Percentiles rank a stretch among this genome's conserved stretches.
Evolutionary conservation across 2,797 vertebrate species (phyloP).

Genomic region (Mus minutoides): DNA sequence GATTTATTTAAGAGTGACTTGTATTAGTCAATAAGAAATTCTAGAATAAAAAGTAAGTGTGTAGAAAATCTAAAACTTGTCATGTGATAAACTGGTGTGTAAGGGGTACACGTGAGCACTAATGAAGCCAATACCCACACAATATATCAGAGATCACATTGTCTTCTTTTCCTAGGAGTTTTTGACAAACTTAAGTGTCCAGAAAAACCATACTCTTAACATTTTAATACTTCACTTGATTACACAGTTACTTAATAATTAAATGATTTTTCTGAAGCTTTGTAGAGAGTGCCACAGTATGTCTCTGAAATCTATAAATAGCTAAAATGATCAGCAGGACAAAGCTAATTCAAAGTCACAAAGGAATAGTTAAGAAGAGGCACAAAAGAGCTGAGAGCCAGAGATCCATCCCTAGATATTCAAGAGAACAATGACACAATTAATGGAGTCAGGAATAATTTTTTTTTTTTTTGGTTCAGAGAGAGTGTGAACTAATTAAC

Average conservation of each 20-base stretch:
- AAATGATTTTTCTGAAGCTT: neutral
- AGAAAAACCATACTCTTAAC: neutral
- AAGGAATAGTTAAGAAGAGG: neutral
- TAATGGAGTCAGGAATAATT: neutral
- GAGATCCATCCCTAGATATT: neutral
- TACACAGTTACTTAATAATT: neutral
- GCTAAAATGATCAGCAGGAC: neutral
- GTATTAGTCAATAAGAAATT: neutral
- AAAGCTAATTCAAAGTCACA: neutral
- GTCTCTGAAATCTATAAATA: neutral
- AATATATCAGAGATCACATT: neutral
- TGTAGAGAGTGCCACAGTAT: neutral
- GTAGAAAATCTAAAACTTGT: neutral
- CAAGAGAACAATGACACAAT: neutral
- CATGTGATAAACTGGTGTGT: neutral
- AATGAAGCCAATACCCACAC: neutral
- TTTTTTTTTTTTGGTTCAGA: neutral
- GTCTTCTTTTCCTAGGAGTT: neutral
- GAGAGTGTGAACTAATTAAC: neutral
- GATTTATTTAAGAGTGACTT: neutral
- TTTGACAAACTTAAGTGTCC: neutral
- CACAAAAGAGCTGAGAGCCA: neutral
- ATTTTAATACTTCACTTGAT: neutral
- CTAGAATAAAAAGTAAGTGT: neutral
- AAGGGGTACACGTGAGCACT: neutral